Evolutionary conservation across 2,113 vertebrate species (phyloP).

Genomic region (Blennius ocellaris): DNA sequence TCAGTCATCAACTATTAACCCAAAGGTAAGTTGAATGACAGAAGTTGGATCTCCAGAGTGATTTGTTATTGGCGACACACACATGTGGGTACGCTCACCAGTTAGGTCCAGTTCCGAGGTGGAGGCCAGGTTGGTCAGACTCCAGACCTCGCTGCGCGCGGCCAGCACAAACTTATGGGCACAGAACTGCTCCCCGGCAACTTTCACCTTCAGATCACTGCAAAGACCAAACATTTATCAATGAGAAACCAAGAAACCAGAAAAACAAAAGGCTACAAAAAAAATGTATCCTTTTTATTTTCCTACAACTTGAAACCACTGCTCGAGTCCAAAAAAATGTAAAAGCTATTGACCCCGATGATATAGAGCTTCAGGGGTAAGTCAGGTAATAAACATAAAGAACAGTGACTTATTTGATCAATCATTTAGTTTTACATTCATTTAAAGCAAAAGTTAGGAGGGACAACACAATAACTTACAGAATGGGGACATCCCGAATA

Average conservation of each 20-base stretch:
- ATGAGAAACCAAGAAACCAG: not conserved
- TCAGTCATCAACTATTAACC: constrained; percentile 9
- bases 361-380: too few species aligned
- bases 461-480: too few species aligned
- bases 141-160: constrained; percentile 95
- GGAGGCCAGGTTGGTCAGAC: constrained; percentile 88
- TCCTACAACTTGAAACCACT: too few species aligned
- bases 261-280: too few species aligned
- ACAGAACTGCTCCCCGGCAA: constrained; percentile 83
- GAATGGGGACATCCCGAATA: too few species aligned
- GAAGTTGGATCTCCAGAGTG: not conserved
- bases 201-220: constrained; percentile 96
- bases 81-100: constrained; percentile 83
- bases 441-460: too few species aligned
- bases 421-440: too few species aligned
- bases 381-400: too few species aligned
- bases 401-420: too few species aligned
- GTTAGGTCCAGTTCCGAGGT: constrained; percentile 93
- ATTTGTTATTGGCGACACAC: not conserved
- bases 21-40: not conserved
- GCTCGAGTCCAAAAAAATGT: too few species aligned
- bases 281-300: too few species aligned
- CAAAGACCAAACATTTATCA: constrained; percentile 21
- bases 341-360: too few species aligned
- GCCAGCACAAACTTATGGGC: constrained; percentile 98